Evolutionary conservation across 1,140 invertebrate species (phyloP).

Genomic region (Heliconius eleuchia): DNA sequence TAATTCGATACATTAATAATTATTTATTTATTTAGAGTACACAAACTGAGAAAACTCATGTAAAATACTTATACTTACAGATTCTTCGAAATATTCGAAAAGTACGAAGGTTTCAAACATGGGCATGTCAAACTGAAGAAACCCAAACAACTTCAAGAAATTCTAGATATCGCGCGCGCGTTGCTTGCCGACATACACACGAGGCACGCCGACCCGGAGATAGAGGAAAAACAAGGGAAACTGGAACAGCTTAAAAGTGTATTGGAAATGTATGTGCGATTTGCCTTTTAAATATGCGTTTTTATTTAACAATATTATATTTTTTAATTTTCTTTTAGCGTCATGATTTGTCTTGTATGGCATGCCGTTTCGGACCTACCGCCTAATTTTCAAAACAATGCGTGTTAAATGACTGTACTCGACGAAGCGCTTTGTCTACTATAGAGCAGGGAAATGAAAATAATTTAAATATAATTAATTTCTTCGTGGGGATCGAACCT

Average conservation of each 20-base stretch:
- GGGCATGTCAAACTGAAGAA: slow-evolving; percentile 98
- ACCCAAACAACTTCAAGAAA: slow-evolving; percentile 98
- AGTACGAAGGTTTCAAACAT: slow-evolving; percentile 97
- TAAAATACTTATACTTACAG: slow-evolving; percentile 74
- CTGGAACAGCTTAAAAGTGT: slow-evolving; percentile 98
- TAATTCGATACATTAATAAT: too few relatives aligned
- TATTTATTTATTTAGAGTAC: not conserved
- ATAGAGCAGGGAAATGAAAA: too few relatives aligned
- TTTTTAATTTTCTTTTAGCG: too few relatives aligned
- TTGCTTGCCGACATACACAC: slow-evolving; percentile 94
- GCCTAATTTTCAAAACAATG: too few relatives aligned
- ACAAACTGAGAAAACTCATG: not conserved
- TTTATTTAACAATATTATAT: too few relatives aligned
- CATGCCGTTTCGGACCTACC: too few relatives aligned
- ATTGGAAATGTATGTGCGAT: slow-evolving; percentile 93
- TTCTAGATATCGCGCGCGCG: slow-evolving; percentile 95
- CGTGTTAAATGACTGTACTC: too few relatives aligned
- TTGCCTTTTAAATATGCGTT: too few relatives aligned
- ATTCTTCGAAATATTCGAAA: slow-evolving; percentile 99
- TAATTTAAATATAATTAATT: too few relatives aligned
- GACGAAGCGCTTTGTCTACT: too few relatives aligned
- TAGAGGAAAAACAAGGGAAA: slow-evolving; percentile 98
- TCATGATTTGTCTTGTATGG: too few relatives aligned
- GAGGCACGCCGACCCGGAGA: slow-evolving; percentile 91
- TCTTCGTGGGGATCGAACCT: too few relatives aligned